A percentile compares a stretch with the other conserved stretches of the same genome.
Conservation (phyloP, 2,888 invertebrate species). For the Zootermopsis nevadensis region DNA sequence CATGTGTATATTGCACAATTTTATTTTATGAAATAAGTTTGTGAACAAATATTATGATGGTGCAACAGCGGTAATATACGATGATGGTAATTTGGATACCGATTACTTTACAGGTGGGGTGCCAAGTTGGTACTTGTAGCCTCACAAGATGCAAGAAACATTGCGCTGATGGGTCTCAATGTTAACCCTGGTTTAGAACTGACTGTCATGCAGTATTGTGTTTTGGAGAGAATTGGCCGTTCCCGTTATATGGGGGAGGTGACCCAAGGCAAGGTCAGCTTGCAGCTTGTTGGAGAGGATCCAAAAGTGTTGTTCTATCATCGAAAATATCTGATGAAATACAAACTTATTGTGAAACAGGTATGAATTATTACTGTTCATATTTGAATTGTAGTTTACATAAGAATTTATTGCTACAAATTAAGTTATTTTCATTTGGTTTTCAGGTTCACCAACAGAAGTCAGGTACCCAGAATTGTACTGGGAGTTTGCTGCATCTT, state of each 20-base stretch:
- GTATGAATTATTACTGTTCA: conserved; percentile 54
- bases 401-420: no score
- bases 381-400: background rate
- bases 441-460: conserved; percentile 65
- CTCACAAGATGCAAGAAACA: conserved; percentile 70
- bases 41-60: no score
- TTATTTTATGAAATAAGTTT: no score
- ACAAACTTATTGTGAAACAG: conserved; percentile 73
- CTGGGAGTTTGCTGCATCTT: conserved; percentile 70
- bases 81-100: no score
- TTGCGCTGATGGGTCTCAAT: conserved; percentile 67
- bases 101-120: conserved; percentile 66
- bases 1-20: no score
- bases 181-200: conserved; percentile 63
- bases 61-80: no score
- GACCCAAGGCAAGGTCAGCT: conserved; percentile 72
- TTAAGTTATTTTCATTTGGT: no score
- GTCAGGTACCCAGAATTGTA: conserved; percentile 61
- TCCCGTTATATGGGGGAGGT: conserved; percentile 76
- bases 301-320: conserved; percentile 73
- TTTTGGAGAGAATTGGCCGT: conserved; percentile 80
- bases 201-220: conserved; percentile 71
- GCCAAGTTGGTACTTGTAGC: conserved; percentile 77
- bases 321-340: conserved; percentile 70
- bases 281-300: conserved; percentile 68